phyloP scores from a whole-genome alignment of 1,140 invertebrate species.

The Bombus haemorrhoidalis region DNA sequence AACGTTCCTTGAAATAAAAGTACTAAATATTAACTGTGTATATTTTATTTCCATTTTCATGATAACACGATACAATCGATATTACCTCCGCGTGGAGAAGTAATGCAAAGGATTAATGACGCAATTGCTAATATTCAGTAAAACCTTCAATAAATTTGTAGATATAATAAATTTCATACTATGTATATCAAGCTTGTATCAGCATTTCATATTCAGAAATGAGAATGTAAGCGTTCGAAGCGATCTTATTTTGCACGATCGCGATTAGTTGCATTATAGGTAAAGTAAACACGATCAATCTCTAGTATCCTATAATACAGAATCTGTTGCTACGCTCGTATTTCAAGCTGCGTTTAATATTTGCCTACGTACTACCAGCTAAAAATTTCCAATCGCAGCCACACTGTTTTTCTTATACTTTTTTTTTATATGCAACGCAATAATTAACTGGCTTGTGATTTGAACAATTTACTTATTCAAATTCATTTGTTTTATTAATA shows the following conservation, averaged over 20 bases:
- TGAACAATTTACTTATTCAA: no score
- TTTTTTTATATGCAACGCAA: no score
- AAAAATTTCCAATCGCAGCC: neutral
- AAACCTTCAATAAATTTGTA: neutral
- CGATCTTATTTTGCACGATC: neutral
- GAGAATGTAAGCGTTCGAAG: no score
- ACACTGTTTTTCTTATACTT: no score
- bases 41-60: neutral
- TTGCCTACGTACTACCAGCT: neutral
- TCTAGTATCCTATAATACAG: neutral
- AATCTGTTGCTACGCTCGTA: neutral
- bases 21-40: neutral
- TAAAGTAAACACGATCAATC: neutral
- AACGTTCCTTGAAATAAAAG: neutral
- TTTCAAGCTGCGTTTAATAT: no score
- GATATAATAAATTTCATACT: neutral
- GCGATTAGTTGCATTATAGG: neutral
- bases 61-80: neutral
- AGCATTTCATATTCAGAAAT: no score
- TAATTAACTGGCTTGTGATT: no score
- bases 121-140: neutral
- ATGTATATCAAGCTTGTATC: no score
- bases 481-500: no score
- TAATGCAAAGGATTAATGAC: neutral
- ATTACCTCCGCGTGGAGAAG: neutral